Percentiles rank a stretch among this genome's conserved stretches.
Conservation (phyloP, 2,888 invertebrate species). For the Agonopterix subpropinquella region DNA sequence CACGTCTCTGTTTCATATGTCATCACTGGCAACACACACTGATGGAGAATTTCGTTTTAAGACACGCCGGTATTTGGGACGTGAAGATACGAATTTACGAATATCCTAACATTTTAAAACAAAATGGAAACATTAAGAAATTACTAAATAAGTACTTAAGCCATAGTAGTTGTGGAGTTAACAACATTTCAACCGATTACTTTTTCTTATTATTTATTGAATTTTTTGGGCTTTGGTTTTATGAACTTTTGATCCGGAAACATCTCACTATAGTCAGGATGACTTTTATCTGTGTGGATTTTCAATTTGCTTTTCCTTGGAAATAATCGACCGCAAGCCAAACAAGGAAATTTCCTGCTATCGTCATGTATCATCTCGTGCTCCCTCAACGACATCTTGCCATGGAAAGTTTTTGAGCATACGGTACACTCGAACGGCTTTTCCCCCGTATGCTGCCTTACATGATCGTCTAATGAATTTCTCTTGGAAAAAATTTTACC, state of each 20-base stretch:
- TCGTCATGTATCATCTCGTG: conserved; percentile 11
- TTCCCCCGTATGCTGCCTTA: conserved; percentile 13
- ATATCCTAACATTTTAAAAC: too few species aligned
- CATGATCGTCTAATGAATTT: conserved; percentile 6
- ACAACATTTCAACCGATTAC: too few species aligned
- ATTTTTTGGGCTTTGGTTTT: too few species aligned
- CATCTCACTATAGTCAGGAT: conserved; percentile 14
- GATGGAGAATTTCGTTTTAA: too few species aligned
- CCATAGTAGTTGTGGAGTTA: too few species aligned
- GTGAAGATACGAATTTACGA: too few species aligned
- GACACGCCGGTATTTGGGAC: too few species aligned
- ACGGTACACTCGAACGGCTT: conserved; percentile 7
- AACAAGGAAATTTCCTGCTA: neutral
- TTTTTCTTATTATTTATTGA: too few species aligned
- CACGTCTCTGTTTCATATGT: too few species aligned
- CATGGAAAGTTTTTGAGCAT: neutral
- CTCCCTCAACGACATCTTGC: conserved; percentile 5
- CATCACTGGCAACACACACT: too few species aligned
- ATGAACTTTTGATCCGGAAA: conserved; percentile 6
- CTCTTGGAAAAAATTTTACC: conserved; percentile 15
- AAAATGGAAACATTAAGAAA: too few species aligned
- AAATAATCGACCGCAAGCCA: conserved; percentile 5
- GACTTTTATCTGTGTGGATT: neutral
- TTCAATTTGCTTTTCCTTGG: neutral
- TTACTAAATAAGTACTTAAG: too few species aligned